A percentile compares a stretch with the other conserved stretches of the same genome.
These are phyloP conservation scores for Acipenser transmontanus DNA, from an alignment of 2,797 vertebrate genomes.

Conservation along the genomic window DNA sequence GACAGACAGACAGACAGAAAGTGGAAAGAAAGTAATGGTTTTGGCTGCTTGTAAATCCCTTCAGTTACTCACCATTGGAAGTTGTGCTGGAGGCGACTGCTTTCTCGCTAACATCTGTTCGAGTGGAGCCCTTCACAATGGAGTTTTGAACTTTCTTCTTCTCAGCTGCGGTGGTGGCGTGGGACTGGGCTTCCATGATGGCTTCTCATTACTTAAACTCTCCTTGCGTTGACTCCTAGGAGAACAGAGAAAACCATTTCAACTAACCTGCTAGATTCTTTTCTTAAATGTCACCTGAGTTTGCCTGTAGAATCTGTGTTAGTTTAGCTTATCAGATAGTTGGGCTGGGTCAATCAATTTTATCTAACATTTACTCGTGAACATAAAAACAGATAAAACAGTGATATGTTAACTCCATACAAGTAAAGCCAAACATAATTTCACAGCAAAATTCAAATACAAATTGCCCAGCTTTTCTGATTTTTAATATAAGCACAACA, in stretches of 20 bases:
- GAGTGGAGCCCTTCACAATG: conserved; percentile 78
- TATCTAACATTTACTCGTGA: too few relatives aligned
- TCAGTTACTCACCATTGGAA: conserved; percentile 79
- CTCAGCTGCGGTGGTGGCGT: conserved; percentile 82
- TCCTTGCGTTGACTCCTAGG: conserved; percentile 68
- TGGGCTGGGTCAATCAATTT: too few relatives aligned
- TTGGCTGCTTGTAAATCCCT: conserved; percentile 39
- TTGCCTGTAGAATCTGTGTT: too few relatives aligned
- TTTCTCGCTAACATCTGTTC: conserved; percentile 94
- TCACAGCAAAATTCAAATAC: too few relatives aligned
- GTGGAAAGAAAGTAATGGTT: conserved; percentile 7
- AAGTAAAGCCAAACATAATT: too few relatives aligned
- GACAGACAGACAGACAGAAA: not conserved
- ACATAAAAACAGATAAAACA: too few relatives aligned
- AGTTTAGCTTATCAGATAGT: too few relatives aligned
- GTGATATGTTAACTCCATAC: too few relatives aligned
- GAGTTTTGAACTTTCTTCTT: conserved; percentile 95
- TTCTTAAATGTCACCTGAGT: too few relatives aligned
- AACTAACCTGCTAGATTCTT: too few relatives aligned
- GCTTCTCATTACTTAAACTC: conserved; percentile 90
- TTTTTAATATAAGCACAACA: too few relatives aligned
- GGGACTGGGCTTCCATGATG: conserved; percentile 95
- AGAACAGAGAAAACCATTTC: conserved; percentile 23
- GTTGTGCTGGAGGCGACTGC: conserved; percentile 97
- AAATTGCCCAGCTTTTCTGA: too few relatives aligned